Conservation (phyloP, 2,113 vertebrate genomes). For the Neodontobutis hainanensis region DNA sequence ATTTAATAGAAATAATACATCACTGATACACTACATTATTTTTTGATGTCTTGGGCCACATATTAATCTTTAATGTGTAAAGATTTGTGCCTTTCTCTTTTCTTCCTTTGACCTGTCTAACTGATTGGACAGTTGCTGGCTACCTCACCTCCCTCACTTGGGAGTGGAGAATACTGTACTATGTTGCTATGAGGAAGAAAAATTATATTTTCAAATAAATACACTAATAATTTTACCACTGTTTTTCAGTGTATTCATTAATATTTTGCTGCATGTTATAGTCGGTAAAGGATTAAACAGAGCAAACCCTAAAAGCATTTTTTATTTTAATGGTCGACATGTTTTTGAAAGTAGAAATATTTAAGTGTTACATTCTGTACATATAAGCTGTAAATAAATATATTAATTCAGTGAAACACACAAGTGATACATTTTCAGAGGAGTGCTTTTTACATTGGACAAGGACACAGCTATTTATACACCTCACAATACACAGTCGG, state of each 20-base stretch:
- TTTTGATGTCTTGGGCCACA: slow-evolving; percentile 46
- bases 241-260: slow-evolving; percentile 8
- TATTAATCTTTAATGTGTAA: slow-evolving; percentile 37
- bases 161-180: slow-evolving; percentile 7
- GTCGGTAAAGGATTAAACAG: neutral
- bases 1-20: slow-evolving; percentile 10
- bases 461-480: slow-evolving; percentile 5
- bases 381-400: neutral
- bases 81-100: slow-evolving; percentile 45
- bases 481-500: neutral
- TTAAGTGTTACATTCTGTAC: neutral
- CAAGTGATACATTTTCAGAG: neutral
- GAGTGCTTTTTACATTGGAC: neutral
- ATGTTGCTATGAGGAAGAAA: slow-evolving; percentile 14
- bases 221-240: slow-evolving; percentile 39
- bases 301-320: neutral
- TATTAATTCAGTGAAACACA: neutral
- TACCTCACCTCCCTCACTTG: slow-evolving; percentile 16
- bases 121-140: slow-evolving; percentile 13
- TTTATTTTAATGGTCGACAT: no score
- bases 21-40: neutral
- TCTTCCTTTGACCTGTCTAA: slow-evolving; percentile 20
- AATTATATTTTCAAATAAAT: slow-evolving; percentile 59
- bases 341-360: neutral
- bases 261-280: neutral